Evolutionary conservation across 2,113 vertebrate species (phyloP).

Genomic region (Cercopithecus mona): DNA sequence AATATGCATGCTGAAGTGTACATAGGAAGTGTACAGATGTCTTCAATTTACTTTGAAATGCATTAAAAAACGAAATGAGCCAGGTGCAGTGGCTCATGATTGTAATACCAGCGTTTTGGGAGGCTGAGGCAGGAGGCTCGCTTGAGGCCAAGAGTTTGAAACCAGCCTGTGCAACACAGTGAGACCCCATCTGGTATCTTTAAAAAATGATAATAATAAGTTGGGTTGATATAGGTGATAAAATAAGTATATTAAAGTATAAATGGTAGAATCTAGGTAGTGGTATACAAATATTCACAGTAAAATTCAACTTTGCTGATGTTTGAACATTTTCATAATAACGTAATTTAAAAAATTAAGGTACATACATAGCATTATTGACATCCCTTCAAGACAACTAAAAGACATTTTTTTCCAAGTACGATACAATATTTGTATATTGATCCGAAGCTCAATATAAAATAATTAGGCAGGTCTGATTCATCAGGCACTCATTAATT

Average conservation of each 20-base stretch:
- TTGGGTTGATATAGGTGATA: background rate
- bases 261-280: background rate
- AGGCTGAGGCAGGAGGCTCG: too few species aligned
- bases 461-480: constrained; percentile 46
- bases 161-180: too few species aligned
- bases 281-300: constrained; percentile 7
- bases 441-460: constrained; percentile 31
- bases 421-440: background rate
- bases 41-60: constrained; percentile 44
- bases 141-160: too few species aligned
- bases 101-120: too few species aligned
- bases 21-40: background rate
- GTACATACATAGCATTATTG: background rate
- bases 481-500: constrained; percentile 35
- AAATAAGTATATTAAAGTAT: background rate
- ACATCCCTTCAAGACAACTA: constrained; percentile 22
- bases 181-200: too few species aligned
- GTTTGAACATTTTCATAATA: constrained; percentile 33
- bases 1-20: background rate
- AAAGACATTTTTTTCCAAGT: background rate
- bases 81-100: too few species aligned
- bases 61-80: background rate
- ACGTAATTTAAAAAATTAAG: constrained; percentile 16
- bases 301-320: background rate
- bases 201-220: background rate